A percentile compares a stretch with the other conserved stretches of the same genome.
phyloP scores from a whole-genome alignment of 2,888 invertebrate species.

The Prenolepis imparis region DNA sequence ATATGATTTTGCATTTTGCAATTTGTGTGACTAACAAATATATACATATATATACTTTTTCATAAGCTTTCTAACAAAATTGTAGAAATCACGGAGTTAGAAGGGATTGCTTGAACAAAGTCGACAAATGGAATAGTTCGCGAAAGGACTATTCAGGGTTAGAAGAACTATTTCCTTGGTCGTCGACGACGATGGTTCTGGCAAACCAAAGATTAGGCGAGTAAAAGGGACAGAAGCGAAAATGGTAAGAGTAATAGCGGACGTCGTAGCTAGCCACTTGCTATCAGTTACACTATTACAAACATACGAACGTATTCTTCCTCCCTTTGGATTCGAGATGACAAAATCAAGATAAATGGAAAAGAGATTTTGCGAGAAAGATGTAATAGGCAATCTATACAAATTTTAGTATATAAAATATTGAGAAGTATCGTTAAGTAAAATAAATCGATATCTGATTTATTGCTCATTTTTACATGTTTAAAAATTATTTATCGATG shows the following conservation, averaged over 20 bases:
- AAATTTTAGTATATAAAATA: not conserved
- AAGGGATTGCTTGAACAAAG: conserved; percentile 3
- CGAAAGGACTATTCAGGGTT: conserved; percentile 48
- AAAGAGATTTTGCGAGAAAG: not conserved
- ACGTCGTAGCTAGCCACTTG: conserved; percentile 82
- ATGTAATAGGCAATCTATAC: not conserved
- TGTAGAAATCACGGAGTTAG: not conserved
- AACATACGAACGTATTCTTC: conserved; percentile 59
- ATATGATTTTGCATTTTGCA: not conserved
- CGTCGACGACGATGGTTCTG: conserved; percentile 79
- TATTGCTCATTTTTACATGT: not conserved
- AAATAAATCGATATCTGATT: not conserved
- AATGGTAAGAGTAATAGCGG: conserved; percentile 74
- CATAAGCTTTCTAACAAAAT: not conserved
- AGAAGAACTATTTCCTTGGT: conserved; percentile 68
- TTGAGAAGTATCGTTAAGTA: not conserved
- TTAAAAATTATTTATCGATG: not conserved
- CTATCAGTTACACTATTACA: conserved; percentile 86
- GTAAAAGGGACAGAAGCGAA: conserved; percentile 76
- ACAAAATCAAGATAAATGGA: not conserved
- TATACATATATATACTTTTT: not conserved
- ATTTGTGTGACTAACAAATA: conserved; percentile 5
- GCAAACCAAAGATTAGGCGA: conserved; percentile 85
- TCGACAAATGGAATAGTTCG: conserved; percentile 42
- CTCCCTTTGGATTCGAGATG: not conserved